These are phyloP conservation scores for Zeus faber DNA, from an alignment of 2,113 vertebrate species.

Conservation along the genomic window DNA sequence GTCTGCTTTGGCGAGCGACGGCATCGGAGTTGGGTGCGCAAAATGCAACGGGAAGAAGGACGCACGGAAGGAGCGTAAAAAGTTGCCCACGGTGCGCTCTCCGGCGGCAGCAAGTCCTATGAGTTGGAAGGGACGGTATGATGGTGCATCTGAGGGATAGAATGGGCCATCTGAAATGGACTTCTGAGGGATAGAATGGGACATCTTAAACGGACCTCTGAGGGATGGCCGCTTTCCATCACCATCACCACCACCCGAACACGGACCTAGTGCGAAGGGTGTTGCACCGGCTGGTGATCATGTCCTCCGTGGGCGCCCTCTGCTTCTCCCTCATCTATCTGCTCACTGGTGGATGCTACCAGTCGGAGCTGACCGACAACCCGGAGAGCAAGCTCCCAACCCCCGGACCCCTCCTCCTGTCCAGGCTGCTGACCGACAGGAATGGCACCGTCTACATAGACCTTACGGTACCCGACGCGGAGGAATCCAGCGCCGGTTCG, in stretches of 20 bases:
- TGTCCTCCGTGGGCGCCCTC: slow-evolving; percentile 68
- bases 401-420: slow-evolving; percentile 30
- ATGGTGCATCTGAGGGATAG: background rate
- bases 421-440: slow-evolving; percentile 44
- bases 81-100: background rate
- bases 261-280: slow-evolving; percentile 66
- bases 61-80: slow-evolving; percentile 10
- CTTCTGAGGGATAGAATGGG: slow-evolving; percentile 68
- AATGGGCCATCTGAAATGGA: slow-evolving; percentile 40
- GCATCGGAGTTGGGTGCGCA: background rate
- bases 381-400: slow-evolving; percentile 30
- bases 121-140: background rate
- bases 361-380: slow-evolving; percentile 55
- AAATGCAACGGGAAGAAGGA: slow-evolving; percentile 11
- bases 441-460: slow-evolving; percentile 37
- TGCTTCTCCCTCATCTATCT: slow-evolving; percentile 72
- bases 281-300: slow-evolving; percentile 68
- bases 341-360: slow-evolving; percentile 67
- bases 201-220: slow-evolving; percentile 36
- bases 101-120: too few species aligned
- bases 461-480: slow-evolving; percentile 8
- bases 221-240: slow-evolving; percentile 73
- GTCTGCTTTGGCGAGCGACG: slow-evolving; percentile 2
- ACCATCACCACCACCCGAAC: slow-evolving; percentile 32
- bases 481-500: slow-evolving; percentile 10